A percentile compares a stretch with the other conserved stretches of the same genome.
Evolutionary conservation across 1,140 invertebrate species (phyloP).

Genomic region (Holcopasites calliopsidis): DNA sequence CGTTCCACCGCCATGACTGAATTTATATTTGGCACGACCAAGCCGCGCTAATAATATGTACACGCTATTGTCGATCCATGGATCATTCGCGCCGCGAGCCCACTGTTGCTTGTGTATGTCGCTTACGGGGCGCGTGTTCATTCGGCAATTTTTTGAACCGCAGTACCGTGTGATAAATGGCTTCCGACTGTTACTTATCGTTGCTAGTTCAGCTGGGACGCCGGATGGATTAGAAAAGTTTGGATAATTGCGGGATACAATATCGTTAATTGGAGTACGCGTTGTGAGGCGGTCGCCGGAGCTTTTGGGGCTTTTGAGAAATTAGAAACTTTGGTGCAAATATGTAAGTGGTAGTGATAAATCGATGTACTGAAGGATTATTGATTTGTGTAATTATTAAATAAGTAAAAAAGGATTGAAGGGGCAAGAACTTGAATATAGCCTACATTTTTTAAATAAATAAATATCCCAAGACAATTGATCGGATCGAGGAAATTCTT

Average conservation of each 20-base stretch:
- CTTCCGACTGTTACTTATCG: background rate
- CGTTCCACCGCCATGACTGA: constrained; percentile 16
- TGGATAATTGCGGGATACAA: background rate
- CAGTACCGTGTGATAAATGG: background rate
- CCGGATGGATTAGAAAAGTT: constrained; percentile 6
- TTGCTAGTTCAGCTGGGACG: background rate
- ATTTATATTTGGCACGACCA: constrained; percentile 35
- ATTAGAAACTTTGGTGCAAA: background rate
- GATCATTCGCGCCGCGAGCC: constrained; percentile 13
- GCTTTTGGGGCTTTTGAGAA: too few species aligned
- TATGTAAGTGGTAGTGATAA: too few species aligned
- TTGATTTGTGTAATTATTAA: too few species aligned
- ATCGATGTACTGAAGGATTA: too few species aligned
- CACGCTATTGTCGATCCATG: constrained; percentile 30
- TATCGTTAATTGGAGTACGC: background rate
- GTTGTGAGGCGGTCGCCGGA: background rate
- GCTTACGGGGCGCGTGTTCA: too few species aligned
- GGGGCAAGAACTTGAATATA: background rate
- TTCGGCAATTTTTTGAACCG: background rate
- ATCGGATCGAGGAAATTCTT: too few species aligned
- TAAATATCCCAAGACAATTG: too few species aligned
- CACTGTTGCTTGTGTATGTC: too few species aligned
- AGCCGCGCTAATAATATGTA: constrained; percentile 24
- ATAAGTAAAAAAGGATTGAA: too few species aligned
- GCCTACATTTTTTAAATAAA: background rate